These are phyloP conservation scores for Stenodera caucasica DNA, from an alignment of 2,888 invertebrate genomes.

Conservation along the genomic window DNA sequence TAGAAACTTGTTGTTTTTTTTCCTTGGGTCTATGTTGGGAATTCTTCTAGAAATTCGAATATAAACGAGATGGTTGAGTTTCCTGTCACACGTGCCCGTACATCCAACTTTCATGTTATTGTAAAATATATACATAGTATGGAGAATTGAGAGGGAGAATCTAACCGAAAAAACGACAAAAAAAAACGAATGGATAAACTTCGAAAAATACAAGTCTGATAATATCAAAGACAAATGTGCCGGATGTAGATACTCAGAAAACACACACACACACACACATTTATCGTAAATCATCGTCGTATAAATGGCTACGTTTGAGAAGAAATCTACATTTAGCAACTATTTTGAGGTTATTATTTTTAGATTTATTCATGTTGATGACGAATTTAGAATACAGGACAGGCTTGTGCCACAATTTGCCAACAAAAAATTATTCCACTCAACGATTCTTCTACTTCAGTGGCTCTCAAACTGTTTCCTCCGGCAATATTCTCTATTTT, in stretches of 20 bases:
- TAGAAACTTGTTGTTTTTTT: slow-evolving; percentile 21
- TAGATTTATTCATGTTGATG: slow-evolving; percentile 12
- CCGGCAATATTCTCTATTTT: too few species aligned
- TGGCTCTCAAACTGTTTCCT: too few species aligned
- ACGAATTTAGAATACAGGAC: slow-evolving; percentile 11
- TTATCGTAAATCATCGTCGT: slow-evolving; percentile 18
- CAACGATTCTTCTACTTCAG: too few species aligned
- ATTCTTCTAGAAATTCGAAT: neutral
- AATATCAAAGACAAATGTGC: slow-evolving; percentile 25
- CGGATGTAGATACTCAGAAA: slow-evolving; percentile 22
- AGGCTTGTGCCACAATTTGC: neutral
- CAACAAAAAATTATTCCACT: too few species aligned
- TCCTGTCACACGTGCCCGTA: slow-evolving; percentile 26
- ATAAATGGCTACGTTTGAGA: slow-evolving; percentile 14
- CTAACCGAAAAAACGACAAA: neutral
- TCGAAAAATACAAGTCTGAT: slow-evolving; percentile 22
- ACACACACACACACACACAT: slow-evolving; percentile 16
- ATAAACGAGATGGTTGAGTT: slow-evolving; percentile 15
- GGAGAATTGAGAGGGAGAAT: too few species aligned
- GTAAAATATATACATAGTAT: neutral
- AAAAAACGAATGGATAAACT: neutral
- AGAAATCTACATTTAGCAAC: slow-evolving; percentile 4
- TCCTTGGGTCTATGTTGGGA: neutral
- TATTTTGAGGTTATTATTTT: slow-evolving; percentile 18
- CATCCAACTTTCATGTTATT: slow-evolving; percentile 21